phyloP scores from a whole-genome alignment of 1,140 invertebrate species.

The Hetaerina americana region DNA sequence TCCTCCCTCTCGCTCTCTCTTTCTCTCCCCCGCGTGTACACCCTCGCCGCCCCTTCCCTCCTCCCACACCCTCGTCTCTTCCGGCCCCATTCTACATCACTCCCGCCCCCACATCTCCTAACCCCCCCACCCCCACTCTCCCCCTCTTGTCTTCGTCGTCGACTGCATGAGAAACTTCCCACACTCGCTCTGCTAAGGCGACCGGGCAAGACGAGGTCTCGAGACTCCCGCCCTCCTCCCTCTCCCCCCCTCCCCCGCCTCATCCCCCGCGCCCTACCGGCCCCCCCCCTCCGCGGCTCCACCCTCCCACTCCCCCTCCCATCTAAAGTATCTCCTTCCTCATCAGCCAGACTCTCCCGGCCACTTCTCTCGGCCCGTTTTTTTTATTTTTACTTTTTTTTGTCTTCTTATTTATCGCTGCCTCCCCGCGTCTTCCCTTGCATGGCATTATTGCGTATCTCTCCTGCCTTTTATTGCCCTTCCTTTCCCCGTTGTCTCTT shows the following conservation, averaged over 20 bases:
- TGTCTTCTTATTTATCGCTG: neutral
- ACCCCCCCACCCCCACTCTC: slow-evolving; percentile 20
- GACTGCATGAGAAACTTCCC: slow-evolving; percentile 35
- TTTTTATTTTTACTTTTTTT: too few species aligned
- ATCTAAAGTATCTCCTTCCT: neutral
- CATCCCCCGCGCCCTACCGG: neutral
- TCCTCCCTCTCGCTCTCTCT: slow-evolving; percentile 2
- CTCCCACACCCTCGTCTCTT: slow-evolving; percentile 5
- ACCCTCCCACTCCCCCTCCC: neutral
- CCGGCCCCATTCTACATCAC: neutral
- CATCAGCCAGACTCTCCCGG: neutral
- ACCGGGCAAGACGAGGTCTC: slow-evolving; percentile 18
- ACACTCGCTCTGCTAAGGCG: slow-evolving; percentile 30
- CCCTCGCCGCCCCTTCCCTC: neutral
- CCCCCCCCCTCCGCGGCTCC: slow-evolving; percentile 1
- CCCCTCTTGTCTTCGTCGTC: slow-evolving; percentile 23
- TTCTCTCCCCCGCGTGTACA: too few species aligned
- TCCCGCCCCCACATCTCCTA: neutral
- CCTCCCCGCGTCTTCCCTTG: neutral
- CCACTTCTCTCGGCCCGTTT: neutral
- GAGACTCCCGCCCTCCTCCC: slow-evolving; percentile 17
- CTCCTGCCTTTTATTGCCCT: neutral
- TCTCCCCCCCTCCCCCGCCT: neutral
- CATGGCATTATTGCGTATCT: neutral
- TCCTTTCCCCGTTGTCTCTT: too few species aligned